A percentile compares a stretch with the other conserved stretches of the same genome.
phyloP scores from a whole-genome alignment of 2,113 vertebrate species.

The Lutjanus erythropterus region DNA sequence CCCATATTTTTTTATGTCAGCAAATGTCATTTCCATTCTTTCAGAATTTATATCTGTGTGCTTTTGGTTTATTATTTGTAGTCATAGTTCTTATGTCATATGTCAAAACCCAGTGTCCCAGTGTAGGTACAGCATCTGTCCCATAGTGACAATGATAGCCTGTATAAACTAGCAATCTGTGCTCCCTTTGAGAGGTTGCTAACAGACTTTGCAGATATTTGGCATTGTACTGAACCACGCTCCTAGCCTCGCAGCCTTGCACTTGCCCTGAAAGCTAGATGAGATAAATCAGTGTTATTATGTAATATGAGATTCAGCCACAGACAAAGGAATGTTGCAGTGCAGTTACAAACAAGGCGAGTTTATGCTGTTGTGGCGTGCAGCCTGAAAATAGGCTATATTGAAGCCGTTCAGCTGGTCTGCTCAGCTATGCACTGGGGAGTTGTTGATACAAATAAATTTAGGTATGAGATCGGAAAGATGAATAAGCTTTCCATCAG shows the following conservation, averaged over 20 bases:
- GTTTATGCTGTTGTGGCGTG: neutral
- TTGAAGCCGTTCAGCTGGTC: constrained; percentile 26
- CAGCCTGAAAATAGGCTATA: constrained; percentile 37
- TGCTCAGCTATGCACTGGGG: constrained; percentile 1
- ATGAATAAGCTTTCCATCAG: constrained; percentile 33
- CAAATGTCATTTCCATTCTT: neutral
- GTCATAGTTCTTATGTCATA: neutral
- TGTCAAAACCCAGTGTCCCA: constrained; percentile 2
- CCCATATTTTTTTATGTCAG: neutral
- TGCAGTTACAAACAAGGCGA: constrained; percentile 18
- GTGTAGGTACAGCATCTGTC: neutral
- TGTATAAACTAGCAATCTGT: neutral
- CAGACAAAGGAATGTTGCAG: constrained; percentile 21
- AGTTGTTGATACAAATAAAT: constrained; percentile 45
- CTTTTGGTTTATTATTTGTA: neutral
- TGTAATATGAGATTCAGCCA: constrained; percentile 40
- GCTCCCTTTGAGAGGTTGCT: neutral
- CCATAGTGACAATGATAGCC: neutral
- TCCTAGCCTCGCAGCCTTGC: neutral
- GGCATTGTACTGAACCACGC: neutral
- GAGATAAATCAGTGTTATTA: constrained; percentile 27
- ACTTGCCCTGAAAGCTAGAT: neutral
- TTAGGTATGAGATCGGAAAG: constrained; percentile 10
- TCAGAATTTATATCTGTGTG: too few relatives aligned
- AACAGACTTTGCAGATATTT: neutral